Percentiles rank a stretch among this genome's conserved stretches.
Evolutionary conservation across 2,113 vertebrate species (phyloP).

Genomic region (Brachyhypopomus gauderio): DNA sequence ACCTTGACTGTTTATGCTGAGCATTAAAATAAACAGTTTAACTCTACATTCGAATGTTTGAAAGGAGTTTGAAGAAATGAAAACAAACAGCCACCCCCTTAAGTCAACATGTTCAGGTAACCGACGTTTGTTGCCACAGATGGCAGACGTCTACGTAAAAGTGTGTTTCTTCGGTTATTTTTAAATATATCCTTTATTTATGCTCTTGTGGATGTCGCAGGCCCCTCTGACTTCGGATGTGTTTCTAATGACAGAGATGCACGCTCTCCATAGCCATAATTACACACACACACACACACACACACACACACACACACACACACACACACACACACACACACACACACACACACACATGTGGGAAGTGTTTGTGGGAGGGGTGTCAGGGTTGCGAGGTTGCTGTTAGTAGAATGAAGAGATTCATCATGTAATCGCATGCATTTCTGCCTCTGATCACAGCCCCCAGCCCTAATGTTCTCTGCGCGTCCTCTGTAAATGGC

Average conservation of each 20-base stretch:
- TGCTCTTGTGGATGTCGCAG: neutral
- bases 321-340: conserved; percentile 30
- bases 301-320: neutral
- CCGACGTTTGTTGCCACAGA: neutral
- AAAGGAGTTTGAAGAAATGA: neutral
- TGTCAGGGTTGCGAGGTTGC: too few relatives aligned
- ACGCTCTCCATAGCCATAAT: conserved; percentile 34
- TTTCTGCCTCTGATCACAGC: conserved; percentile 27
- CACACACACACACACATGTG: neutral
- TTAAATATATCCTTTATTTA: neutral
- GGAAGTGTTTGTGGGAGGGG: neutral
- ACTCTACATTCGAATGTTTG: conserved; percentile 3
- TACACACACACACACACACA: conserved; percentile 32
- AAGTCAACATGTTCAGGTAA: neutral
- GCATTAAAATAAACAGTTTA: neutral
- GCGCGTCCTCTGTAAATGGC: too few relatives aligned
- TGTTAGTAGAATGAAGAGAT: conserved; percentile 9
- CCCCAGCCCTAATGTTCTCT: neutral
- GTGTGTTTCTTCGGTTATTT: neutral
- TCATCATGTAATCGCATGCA: conserved; percentile 26
- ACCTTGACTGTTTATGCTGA: neutral
- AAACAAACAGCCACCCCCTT: conserved; percentile 13
- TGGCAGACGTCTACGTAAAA: neutral
- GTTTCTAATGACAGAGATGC: conserved; percentile 38
- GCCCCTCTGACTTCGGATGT: conserved; percentile 31